Percentiles rank a stretch among this genome's conserved stretches.
phyloP scores from a whole-genome alignment of 2,113 vertebrate species.

The Aleadryas rufinucha region DNA sequence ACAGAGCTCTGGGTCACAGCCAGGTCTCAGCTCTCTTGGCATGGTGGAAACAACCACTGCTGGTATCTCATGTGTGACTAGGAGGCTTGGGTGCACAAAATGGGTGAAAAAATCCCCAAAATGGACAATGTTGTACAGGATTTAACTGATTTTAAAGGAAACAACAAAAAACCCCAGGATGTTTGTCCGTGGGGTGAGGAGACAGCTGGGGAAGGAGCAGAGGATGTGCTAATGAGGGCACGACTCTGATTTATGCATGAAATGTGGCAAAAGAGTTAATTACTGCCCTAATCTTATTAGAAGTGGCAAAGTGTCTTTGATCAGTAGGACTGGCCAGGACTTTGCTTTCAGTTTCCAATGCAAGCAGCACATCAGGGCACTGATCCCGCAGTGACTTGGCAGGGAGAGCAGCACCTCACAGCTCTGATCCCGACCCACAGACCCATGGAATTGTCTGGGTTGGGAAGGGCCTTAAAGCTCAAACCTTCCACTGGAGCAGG shows the following conservation, averaged over 20 bases:
- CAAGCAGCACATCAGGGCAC: neutral
- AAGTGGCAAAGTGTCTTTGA: neutral
- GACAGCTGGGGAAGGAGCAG: neutral
- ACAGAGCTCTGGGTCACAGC: rapidly evolving
- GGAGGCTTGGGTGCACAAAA: neutral
- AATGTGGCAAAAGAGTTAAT: neutral
- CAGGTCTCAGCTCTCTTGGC: neutral
- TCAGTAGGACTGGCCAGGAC: neutral
- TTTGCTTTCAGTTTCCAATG: neutral
- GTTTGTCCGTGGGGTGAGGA: neutral
- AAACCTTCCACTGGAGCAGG: neutral
- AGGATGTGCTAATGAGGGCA: neutral
- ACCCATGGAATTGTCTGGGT: rapidly evolving
- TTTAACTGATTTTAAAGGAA: neutral
- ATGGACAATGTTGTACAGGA: neutral
- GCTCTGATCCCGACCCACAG: neutral
- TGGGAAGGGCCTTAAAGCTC: neutral
- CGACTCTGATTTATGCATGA: neutral
- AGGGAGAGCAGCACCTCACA: neutral
- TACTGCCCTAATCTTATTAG: neutral
- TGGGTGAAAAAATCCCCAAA: neutral
- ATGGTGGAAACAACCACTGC: neutral
- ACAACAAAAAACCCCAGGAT: neutral
- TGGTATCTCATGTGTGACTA: neutral
- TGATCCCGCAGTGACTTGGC: neutral